A percentile compares a stretch with the other conserved stretches of the same genome.
Evolutionary conservation across 2,888 invertebrate species (phyloP).

Genomic region (Odontomyia ornata): DNA sequence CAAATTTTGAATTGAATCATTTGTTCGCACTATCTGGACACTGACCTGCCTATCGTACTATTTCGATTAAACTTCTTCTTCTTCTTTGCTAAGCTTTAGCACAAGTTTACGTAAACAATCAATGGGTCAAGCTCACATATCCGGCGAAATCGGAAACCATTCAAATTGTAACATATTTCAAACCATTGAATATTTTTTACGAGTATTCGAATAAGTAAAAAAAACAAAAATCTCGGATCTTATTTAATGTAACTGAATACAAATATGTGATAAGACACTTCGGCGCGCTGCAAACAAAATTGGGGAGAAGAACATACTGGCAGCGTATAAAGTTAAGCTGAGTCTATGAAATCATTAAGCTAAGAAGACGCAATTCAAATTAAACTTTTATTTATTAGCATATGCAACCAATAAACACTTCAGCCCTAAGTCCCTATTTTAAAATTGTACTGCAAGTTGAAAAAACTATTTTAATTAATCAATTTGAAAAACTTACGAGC

Average conservation of each 20-base stretch:
- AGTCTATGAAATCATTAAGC: too few species aligned
- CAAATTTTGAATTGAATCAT: constrained; percentile 25
- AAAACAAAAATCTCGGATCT: too few species aligned
- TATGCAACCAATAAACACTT: background rate
- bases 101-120: constrained; percentile 8
- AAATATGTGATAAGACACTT: too few species aligned
- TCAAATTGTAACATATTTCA: too few species aligned
- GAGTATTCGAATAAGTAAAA: too few species aligned
- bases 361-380: too few species aligned
- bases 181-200: too few species aligned
- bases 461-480: background rate
- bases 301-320: too few species aligned
- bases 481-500: constrained; percentile 24
- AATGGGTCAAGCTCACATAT: constrained; percentile 13
- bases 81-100: background rate
- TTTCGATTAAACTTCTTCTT: constrained; percentile 4
- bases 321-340: too few species aligned
- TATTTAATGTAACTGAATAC: too few species aligned
- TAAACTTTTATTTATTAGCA: background rate
- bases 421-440: background rate
- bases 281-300: too few species aligned
- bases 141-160: too few species aligned
- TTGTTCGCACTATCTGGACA: constrained; percentile 2
- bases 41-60: constrained; percentile 26
- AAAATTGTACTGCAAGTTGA: background rate